Evolutionary conservation across 1,140 invertebrate genomes (phyloP), one percentile per base, ranked within the genome.

Genomic region (Chymomyza costata): DNA sequence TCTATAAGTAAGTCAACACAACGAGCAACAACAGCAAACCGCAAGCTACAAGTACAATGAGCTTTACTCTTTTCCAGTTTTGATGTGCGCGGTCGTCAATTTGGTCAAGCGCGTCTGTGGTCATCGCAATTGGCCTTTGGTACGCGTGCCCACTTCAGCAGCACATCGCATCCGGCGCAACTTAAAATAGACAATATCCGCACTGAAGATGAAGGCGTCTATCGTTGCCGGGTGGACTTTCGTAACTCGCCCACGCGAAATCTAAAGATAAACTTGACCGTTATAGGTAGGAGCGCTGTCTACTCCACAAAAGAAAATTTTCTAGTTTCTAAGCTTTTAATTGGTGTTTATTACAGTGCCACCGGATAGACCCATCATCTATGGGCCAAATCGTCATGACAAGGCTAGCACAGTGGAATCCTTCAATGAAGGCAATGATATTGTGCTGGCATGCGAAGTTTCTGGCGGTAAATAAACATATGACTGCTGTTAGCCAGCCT

Each of bases 161-260:
- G 92, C 2, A 88, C 88, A 19, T 89, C 89, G 13, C 87, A 88
- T 13, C 92, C 92, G 0, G 92, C 92, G 0, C 90, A 91, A 48
- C 87, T 95, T 40, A 88, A 92, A 48, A 89, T 95, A 18, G 92
- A 93, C 67, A 89, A 91, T 66, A 89, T 95, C 10, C 87, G 89
- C 21, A 87, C 91, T 25, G 87, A 88, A 7, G 94, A 96, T 85
- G 93, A 93, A 34, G 94, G 93, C 1, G 88, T 95, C 41, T 96
- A 95, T 85, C 88, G 93, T 44, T 96, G 95, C 86, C 87, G 95
- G 35, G 94, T 96, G 3, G 95, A 96, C 85, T 96, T 96, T 86
- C 90, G 90, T 34, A 94, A 95, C 83, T 94, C 93, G 0, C 93
- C 94, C 0, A 96, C 94, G 0, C 89, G 93, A 61, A 95, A 95